Evolutionary conservation across 2,113 vertebrate genomes (phyloP), one percentile per base, ranked within the genome.

Genomic region (Trogon surrucura): DNA sequence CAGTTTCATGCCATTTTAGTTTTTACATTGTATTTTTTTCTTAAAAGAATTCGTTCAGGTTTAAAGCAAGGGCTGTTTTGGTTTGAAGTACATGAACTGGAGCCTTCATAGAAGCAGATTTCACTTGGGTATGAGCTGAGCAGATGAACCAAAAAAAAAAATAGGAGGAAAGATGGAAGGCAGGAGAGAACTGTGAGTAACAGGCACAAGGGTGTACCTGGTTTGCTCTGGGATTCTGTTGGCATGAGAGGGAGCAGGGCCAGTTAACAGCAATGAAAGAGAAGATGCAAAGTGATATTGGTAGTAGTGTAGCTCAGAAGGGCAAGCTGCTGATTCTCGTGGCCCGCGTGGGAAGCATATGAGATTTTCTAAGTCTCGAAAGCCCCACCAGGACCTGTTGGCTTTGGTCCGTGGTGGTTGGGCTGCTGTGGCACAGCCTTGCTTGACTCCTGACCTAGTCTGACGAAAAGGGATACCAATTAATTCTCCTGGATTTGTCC

Each of bases 241-340:
- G 5, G 32, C 41, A 36, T n/a, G 48, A 45, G 27, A 32, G 22
- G 38, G 30, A 69, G 22, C 14, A 16, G 26, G n/a, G 23, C 51
- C 8, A 18, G 20, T 1, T 1, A 50, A 34, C 44, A 69, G 36
- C 17, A 6, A 19, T 29, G 16, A 80, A 48, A 41, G 47, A 71
- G 22, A 81, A 45, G 20, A 34, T 57, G 45, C 1, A 2, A 70
- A 57, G 34, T 34, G 16, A 1, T 1, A 0, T 38, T 57, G 15
- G 9, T 34, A 25, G 16, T 44, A 13, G 19, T 14, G 11, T 7
- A 44, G n/a, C 38, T 38, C n/a, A 10, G n/a, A 64, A 80, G 23
- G 78, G 17, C 7, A 23, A 71, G 23, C 30, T 45, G 20, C 26
- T 66, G 57, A 22, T 56, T 60, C 56, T 54, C 1, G 0, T 61